phyloP scores from a whole-genome alignment of 2,888 invertebrate species.

The Hypsopygia costalis region DNA sequence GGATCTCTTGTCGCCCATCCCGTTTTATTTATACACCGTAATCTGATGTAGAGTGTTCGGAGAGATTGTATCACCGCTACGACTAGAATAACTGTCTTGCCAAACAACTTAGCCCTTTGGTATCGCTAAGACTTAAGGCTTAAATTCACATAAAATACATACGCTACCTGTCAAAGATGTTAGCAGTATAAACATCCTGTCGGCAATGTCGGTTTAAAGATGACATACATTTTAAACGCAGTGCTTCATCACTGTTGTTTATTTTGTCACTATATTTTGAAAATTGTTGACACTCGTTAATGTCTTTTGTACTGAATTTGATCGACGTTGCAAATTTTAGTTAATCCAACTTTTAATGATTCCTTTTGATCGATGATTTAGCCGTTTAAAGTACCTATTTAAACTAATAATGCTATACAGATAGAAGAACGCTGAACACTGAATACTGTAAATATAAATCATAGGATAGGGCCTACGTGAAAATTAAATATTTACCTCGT shows the following conservation, averaged over 20 bases:
- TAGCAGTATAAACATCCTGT: constrained; percentile 17
- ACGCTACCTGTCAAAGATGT: constrained; percentile 24
- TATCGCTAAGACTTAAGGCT: constrained; percentile 22
- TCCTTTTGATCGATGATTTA: too few species aligned
- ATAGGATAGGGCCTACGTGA: too few species aligned
- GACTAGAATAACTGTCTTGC: constrained; percentile 34
- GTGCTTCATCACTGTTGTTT: not conserved
- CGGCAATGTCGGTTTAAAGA: constrained; percentile 2
- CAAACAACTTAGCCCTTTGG: constrained; percentile 22
- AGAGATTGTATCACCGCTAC: constrained; percentile 34
- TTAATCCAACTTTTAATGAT: too few species aligned
- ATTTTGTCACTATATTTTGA: not conserved
- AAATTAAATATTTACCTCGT: too few species aligned
- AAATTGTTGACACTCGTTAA: too few species aligned
- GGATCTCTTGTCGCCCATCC: constrained; percentile 57
- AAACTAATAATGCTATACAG: too few species aligned
- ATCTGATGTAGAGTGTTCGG: constrained; percentile 46
- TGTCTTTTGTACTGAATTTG: too few species aligned
- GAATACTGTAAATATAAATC: too few species aligned
- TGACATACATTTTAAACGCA: not conserved
- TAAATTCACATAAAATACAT: constrained; percentile 23
- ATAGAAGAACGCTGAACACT: too few species aligned
- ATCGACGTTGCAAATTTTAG: too few species aligned
- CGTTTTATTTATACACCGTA: constrained; percentile 48
- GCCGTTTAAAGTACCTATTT: too few species aligned